phyloP scores from a whole-genome alignment of 2,797 vertebrate species.

The Neostethus bicornis region DNA sequence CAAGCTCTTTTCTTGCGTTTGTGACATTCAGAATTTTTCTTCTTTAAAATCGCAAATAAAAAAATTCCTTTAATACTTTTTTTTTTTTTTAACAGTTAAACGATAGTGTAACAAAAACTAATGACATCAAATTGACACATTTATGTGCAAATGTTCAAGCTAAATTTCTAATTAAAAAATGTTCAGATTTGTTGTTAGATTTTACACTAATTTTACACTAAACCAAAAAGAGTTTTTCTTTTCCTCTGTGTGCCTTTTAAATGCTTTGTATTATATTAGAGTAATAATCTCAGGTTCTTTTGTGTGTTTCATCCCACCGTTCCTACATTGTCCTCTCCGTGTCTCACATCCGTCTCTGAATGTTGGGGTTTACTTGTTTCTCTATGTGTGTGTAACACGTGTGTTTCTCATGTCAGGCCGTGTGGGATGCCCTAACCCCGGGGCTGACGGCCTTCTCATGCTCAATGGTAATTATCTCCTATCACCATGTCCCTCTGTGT shows the following conservation, averaged over 20 bases:
- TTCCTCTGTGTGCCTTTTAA: slow-evolving; percentile 6
- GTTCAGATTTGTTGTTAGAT: background rate
- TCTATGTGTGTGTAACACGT: slow-evolving; percentile 23
- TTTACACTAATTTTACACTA: background rate
- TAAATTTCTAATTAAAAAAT: too few relatives aligned
- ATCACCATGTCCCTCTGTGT: slow-evolving; percentile 44
- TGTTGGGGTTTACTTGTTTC: slow-evolving; percentile 30
- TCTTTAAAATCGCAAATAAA: too few relatives aligned
- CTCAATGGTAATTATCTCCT: slow-evolving; percentile 93
- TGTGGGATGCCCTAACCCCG: slow-evolving; percentile 94
- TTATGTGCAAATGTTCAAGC: too few relatives aligned
- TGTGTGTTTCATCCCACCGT: slow-evolving; percentile 13
- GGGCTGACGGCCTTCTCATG: slow-evolving; percentile 96
- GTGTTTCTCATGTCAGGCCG: slow-evolving; percentile 84
- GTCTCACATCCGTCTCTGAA: slow-evolving; percentile 46
- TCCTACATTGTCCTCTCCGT: slow-evolving; percentile 39
- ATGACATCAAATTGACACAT: too few relatives aligned
- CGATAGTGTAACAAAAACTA: too few relatives aligned
- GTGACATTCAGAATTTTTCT: too few relatives aligned
- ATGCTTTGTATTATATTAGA: slow-evolving; percentile 25
- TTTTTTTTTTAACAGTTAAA: too few relatives aligned
- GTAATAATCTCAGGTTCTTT: slow-evolving; percentile 25
- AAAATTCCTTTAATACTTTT: too few relatives aligned
- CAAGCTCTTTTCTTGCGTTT: too few relatives aligned
- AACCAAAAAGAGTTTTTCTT: slow-evolving; percentile 30